Base-by-base conservation (phyloP, 1,140 invertebrate genomes). In the Carcinoscorpius rotundicauda region DNA sequence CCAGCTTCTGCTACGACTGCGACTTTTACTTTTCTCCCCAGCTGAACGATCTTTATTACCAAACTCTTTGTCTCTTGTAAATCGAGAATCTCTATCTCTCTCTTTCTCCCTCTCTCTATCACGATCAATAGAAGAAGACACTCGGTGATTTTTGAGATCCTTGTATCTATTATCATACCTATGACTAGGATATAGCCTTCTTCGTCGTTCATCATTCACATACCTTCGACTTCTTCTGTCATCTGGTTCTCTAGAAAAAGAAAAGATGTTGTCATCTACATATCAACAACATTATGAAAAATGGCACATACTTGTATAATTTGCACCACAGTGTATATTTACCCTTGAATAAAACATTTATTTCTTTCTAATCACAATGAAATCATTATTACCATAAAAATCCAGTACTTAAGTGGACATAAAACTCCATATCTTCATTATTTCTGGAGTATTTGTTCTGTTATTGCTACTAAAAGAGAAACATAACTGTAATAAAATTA, bases 41-140 rank as follows among this genome's bases (percentile, higher is more conserved):
- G 48, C 10, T 8, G 29, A 59, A 10, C 63, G 48, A 60, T 67
- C 65, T 51, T 66, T 70, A 3, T 62, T 64, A n/a, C 69, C 66
- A 9, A 66, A 68, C 66, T 66, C 66, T 48, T 65, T 66, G 9
- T 63, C 66, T 29, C 66, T 75, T 59, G 78, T 78, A 10, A 77
- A 75, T 8, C 70, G 68, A 53, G 79, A 75, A 29, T 77, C 75
- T 66, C 81, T 77, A 52, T 80, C 82, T 29, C 29, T 29, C 29
- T 29, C 29, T 29, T 29, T 29, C 29, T 29, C 29, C 63, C 79
- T 76, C 69, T 78, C 81, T 60, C 84, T 78, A 83, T 85, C 62
- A 84, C 76, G 52, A 77, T 56, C 29, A 49, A 58, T 64, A 53
- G 51, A 8, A 51, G 11, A 9, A 9, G n/a, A 6, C 9, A 11